Base-by-base conservation (phyloP, 1,140 invertebrate genomes). In the Zaprionus gabonicus region DNA sequence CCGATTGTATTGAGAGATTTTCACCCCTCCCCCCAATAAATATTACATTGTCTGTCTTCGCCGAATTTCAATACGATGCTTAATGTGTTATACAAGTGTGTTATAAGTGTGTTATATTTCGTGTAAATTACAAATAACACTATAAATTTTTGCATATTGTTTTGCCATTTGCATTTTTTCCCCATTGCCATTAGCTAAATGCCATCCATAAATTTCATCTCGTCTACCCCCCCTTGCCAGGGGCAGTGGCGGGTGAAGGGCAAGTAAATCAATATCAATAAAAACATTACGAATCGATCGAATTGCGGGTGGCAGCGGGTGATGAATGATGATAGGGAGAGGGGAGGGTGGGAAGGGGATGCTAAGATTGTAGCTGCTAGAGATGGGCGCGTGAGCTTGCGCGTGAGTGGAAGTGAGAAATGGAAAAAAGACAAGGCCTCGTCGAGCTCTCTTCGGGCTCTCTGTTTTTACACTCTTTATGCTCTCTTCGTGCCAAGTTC, bases 111-210 rank as follows among this genome's bases (percentile, higher is more conserved):
- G 67, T 65, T 71, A 53, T 64, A 76, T 71, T 83, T 76, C 81
- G 84, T 84, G 84, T 87, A 68, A 87, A 88, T 88, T 83, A 78
- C 84, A 71, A 87, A 70, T 78, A 86, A 82, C 83, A 87, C 83
- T 82, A 87, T 80, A 75, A 41, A 87, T 82, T 87, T 81, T 76
- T 75, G 68, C 74, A 77, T 76, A 76, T 76, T 83, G 51, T 68
- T 58, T 74, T 38, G 49, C 68, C 62, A 34, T 55, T 63, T 51
- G n/a, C 60, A 63, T 51, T 65, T 65, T 65, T 17, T 25, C 15
- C 69, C 69, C 31, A 65, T 17, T 76, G 73, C 69, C 78, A 80
- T 87, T 87, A 72, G 82, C 78, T 69, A 83, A 87, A 87, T 87
- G 83, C 84, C 80, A 81, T 82, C 82, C 82, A 87, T 86, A 86